These are phyloP conservation scores for Steromphala cineraria DNA, from an alignment of 2,888 invertebrate species.

Conservation along the genomic window DNA sequence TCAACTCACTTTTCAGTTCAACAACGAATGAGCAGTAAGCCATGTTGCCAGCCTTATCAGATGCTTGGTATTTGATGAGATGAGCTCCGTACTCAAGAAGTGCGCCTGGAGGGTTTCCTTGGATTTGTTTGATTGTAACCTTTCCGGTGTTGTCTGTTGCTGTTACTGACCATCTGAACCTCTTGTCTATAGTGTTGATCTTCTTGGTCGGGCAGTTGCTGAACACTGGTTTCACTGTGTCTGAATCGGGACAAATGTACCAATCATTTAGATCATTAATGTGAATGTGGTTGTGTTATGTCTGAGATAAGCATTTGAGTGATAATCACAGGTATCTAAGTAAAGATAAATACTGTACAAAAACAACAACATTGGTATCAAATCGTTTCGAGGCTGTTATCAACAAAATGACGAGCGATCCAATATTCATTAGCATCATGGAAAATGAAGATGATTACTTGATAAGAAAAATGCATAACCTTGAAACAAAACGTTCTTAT, in stretches of 20 bases:
- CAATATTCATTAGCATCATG: too few relatives aligned
- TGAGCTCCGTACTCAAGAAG: neutral
- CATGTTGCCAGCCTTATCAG: neutral
- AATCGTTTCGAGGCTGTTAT: too few relatives aligned
- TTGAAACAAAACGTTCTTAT: neutral
- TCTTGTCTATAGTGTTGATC: neutral
- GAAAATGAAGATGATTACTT: too few relatives aligned
- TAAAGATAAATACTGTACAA: too few relatives aligned
- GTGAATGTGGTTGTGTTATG: too few relatives aligned
- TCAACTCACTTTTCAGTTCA: neutral
- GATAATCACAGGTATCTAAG: too few relatives aligned
- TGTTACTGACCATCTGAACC: neutral
- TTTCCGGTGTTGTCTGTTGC: conserved; percentile 4
- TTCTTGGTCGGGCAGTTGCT: neutral
- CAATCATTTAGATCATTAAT: too few relatives aligned
- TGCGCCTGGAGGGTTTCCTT: neutral
- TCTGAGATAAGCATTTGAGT: too few relatives aligned
- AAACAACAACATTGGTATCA: too few relatives aligned
- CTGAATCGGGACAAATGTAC: neutral
- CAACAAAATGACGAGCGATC: too few relatives aligned
- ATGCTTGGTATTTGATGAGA: neutral
- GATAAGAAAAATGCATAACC: too few relatives aligned
- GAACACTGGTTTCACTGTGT: neutral
- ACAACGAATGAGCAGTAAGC: neutral
- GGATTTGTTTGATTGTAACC: neutral